Conservation (phyloP, 2,113 vertebrate genomes). For the Caranx ignobilis region DNA sequence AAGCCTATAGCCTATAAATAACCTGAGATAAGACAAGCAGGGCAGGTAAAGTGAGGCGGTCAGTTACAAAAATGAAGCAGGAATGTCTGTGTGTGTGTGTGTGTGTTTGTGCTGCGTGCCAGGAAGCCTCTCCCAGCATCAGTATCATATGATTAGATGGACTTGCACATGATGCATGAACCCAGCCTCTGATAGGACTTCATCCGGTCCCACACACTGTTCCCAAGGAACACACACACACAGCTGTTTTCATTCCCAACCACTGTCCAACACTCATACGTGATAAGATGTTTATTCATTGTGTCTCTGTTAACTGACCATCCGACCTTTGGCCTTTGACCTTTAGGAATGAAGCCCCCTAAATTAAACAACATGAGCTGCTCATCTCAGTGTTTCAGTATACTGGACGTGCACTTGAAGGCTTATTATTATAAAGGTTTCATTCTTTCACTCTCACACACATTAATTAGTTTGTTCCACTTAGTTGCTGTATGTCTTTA, state of each 20-base stretch:
- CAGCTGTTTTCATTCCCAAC: constrained; percentile 59
- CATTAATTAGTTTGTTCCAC: not conserved
- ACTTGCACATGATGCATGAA: constrained; percentile 75
- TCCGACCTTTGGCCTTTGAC: constrained; percentile 50
- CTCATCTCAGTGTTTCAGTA: not conserved
- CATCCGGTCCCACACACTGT: constrained; percentile 70
- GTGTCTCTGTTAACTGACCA: constrained; percentile 20
- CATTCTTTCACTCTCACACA: too few species aligned
- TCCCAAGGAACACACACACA: constrained; percentile 26
- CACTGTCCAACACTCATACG: constrained; percentile 14
- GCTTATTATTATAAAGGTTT: too few species aligned
- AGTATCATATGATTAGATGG: constrained; percentile 82
- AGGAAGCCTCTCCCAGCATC: constrained; percentile 78
- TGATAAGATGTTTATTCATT: constrained; percentile 49
- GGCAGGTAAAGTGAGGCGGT: not conserved
- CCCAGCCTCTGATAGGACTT: constrained; percentile 62
- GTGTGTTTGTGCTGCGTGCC: constrained; percentile 35
- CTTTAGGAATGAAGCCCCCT: constrained; percentile 2
- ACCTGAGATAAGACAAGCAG: not conserved
- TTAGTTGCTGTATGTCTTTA: not conserved
- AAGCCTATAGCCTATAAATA: not conserved
- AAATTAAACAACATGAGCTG: not conserved
- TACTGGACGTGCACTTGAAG: not conserved
- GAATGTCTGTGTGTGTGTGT: constrained; percentile 18
- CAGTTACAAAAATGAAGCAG: not conserved